Percentiles rank a stretch among this genome's conserved stretches.
These are phyloP conservation scores for Pogonocichla stellata DNA, from an alignment of 2,113 vertebrate species.

Conservation along the genomic window DNA sequence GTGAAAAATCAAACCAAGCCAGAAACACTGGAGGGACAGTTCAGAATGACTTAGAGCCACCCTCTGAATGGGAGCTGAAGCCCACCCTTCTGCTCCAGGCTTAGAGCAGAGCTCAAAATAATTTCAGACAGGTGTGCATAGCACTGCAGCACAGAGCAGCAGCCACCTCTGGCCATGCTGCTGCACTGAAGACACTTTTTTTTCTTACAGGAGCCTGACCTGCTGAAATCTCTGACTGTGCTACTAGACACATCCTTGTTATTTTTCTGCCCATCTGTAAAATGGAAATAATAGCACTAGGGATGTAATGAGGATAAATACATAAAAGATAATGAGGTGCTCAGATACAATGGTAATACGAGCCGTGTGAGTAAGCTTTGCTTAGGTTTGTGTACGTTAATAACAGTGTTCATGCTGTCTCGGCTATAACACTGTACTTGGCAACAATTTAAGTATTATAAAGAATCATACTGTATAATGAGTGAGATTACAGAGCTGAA, in stretches of 20 bases:
- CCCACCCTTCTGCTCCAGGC: background rate
- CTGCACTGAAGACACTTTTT: fast-evolving
- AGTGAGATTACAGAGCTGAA: slow-evolving; percentile 72
- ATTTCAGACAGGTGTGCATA: background rate
- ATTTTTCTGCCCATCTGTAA: slow-evolving; percentile 37
- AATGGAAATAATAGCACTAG: slow-evolving; percentile 31
- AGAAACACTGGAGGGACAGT: background rate
- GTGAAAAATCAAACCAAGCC: background rate
- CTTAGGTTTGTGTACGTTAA: slow-evolving; percentile 40
- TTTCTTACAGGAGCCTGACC: background rate
- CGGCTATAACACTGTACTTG: slow-evolving; percentile 37
- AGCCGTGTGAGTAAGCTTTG: slow-evolving; percentile 49
- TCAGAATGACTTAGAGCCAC: background rate
- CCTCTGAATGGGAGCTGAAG: background rate
- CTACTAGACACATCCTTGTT: background rate
- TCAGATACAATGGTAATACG: background rate
- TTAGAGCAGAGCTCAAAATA: background rate
- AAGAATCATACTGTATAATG: slow-evolving; percentile 51
- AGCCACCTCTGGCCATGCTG: fast-evolving
- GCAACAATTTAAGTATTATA: slow-evolving; percentile 68
- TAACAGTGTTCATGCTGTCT: slow-evolving; percentile 58
- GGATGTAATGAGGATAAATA: slow-evolving; percentile 39
- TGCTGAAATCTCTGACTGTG: background rate
- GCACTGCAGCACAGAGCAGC: fast-evolving
- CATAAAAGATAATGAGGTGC: slow-evolving; percentile 41